phyloP scores from a whole-genome alignment of 2,888 invertebrate genomes.

The Cotesia congregata region DNA sequence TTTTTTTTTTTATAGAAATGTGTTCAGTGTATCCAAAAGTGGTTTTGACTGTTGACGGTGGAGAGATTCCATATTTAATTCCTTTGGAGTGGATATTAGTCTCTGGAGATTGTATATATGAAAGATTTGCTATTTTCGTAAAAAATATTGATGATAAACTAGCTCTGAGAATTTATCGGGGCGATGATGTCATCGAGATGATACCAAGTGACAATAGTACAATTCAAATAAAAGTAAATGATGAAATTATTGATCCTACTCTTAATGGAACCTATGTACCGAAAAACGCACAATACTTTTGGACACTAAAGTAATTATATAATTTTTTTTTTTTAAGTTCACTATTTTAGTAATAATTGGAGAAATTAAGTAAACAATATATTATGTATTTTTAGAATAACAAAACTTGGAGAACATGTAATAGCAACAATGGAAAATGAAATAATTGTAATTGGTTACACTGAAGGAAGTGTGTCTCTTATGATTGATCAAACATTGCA shows the following conservation, averaged over 20 bases:
- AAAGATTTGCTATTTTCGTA: slow-evolving; percentile 62
- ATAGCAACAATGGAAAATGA: slow-evolving; percentile 43
- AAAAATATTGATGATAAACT: slow-evolving; percentile 57
- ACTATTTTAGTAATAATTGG: background rate
- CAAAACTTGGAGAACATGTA: slow-evolving; percentile 45
- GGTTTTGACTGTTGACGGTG: slow-evolving; percentile 53
- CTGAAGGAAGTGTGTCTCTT: slow-evolving; percentile 49
- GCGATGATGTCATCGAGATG: slow-evolving; percentile 50
- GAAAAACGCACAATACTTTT: background rate
- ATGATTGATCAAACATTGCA: slow-evolving; percentile 44
- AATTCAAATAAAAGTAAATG: slow-evolving; percentile 49
- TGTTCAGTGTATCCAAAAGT: slow-evolving; percentile 59
- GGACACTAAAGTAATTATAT: slow-evolving; percentile 40
- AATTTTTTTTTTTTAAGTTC: slow-evolving; percentile 3
- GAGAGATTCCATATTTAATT: slow-evolving; percentile 48
- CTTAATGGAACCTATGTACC: slow-evolving; percentile 47
- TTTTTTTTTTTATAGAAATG: slow-evolving; percentile 50
- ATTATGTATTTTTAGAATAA: slow-evolving; percentile 47
- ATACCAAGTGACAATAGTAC: slow-evolving; percentile 38
- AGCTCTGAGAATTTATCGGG: slow-evolving; percentile 48
- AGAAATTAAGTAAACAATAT: background rate
- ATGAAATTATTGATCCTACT: slow-evolving; percentile 34
- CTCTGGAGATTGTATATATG: slow-evolving; percentile 57
- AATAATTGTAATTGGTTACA: slow-evolving; percentile 42
- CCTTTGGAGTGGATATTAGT: slow-evolving; percentile 63